Conservation (phyloP, 2,113 vertebrate species). For the Plectropomus leopardus region DNA sequence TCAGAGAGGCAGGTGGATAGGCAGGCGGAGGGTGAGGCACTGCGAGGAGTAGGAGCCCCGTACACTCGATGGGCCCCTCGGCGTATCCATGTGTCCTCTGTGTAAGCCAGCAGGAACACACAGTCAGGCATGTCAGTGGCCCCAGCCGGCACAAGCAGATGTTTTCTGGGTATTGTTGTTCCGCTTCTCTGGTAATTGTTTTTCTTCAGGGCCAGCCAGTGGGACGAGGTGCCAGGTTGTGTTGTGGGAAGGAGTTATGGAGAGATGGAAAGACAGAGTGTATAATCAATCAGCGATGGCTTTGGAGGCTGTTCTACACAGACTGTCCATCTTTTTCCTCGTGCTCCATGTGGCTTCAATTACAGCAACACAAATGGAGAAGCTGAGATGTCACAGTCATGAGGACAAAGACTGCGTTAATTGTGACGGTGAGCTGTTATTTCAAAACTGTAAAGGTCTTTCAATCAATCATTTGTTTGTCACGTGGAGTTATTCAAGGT, state of each 20-base stretch:
- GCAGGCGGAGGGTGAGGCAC: slow-evolving; percentile 43
- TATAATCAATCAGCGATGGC: slow-evolving; percentile 48
- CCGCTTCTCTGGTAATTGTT: slow-evolving; percentile 80
- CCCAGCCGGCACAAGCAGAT: slow-evolving; percentile 81
- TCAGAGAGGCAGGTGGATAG: slow-evolving; percentile 69
- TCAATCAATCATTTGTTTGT: background rate
- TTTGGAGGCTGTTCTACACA: slow-evolving; percentile 46
- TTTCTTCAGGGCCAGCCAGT: slow-evolving; percentile 75
- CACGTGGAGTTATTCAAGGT: too few relatives aligned
- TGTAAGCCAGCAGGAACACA: slow-evolving; percentile 75
- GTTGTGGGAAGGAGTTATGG: slow-evolving; percentile 69
- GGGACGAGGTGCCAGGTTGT: slow-evolving; percentile 76
- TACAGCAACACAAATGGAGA: slow-evolving; percentile 21
- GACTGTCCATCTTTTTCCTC: slow-evolving; percentile 45
- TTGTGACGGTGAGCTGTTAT: background rate
- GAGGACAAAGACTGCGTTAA: background rate
- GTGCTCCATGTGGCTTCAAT: slow-evolving; percentile 52
- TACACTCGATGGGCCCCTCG: slow-evolving; percentile 26
- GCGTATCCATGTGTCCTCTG: slow-evolving; percentile 69
- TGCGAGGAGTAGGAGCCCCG: slow-evolving; percentile 54
- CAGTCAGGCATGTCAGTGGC: slow-evolving; percentile 67
- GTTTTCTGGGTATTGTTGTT: slow-evolving; percentile 84
- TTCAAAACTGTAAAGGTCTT: slow-evolving; percentile 13
- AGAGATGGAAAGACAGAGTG: slow-evolving; percentile 63
- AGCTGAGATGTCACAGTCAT: background rate